phyloP scores from a whole-genome alignment of 23 tunicate species.

The Oikopleura vanhoeffeni region DNA sequence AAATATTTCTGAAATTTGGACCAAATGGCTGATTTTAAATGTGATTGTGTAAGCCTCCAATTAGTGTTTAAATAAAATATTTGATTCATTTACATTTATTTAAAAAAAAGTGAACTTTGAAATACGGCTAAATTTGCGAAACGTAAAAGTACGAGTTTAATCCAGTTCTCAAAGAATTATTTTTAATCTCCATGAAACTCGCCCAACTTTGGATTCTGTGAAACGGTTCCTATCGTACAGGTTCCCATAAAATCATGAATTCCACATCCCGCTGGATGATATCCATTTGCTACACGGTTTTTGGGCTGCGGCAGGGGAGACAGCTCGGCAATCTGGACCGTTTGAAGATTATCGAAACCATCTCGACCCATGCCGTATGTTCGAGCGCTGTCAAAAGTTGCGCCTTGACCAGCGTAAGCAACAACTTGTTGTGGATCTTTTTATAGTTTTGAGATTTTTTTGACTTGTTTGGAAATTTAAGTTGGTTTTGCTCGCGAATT shows the following conservation, averaged over 20 bases:
- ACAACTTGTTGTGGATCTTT: no score
- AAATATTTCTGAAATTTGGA: no score
- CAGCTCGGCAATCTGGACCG: not conserved
- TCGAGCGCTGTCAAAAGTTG: not conserved
- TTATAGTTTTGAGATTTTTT: no score
- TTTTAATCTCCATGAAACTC: not conserved
- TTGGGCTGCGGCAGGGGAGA: slow-evolving; percentile 6
- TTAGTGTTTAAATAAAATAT: no score
- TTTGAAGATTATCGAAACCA: slow-evolving; percentile 9
- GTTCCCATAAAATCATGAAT: slow-evolving; percentile 12
- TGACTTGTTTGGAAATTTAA: no score
- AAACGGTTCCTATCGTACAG: slow-evolving; percentile 5
- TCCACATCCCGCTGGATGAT: slow-evolving; percentile 5
- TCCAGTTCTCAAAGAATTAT: not conserved
- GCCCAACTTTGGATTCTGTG: not conserved
- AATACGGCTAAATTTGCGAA: no score
- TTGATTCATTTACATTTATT: no score
- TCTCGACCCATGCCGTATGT: slow-evolving; percentile 1
- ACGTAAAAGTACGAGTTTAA: no score
- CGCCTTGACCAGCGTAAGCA: not conserved
- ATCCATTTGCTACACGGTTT: not conserved
- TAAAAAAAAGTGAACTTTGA: no score
- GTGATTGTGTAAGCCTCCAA: no score
- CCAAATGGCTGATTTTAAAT: no score
- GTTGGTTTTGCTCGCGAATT: no score